Evolutionary conservation across 2,888 invertebrate genomes (phyloP).

Genomic region (Cerceris rybyensis): DNA sequence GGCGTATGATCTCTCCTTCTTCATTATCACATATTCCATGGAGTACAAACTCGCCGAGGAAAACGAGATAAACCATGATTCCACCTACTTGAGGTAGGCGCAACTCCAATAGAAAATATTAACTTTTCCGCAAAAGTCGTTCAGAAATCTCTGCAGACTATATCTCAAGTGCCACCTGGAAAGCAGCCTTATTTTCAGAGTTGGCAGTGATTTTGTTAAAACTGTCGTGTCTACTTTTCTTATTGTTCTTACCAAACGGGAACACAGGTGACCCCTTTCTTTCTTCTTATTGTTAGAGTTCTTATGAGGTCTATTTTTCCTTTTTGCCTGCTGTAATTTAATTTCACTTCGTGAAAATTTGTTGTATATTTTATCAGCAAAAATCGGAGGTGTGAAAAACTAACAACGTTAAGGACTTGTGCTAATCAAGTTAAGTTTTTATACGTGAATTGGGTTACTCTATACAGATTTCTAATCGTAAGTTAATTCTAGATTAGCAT

Average conservation of each 20-base stretch:
- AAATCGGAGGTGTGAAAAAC: no score
- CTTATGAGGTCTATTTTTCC: not conserved
- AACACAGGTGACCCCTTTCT: constrained; percentile 8
- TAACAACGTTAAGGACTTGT: no score
- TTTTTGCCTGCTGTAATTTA: not conserved
- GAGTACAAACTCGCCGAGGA: constrained; percentile 42
- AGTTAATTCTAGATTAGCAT: no score
- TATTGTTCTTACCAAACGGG: not conserved
- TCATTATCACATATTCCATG: constrained; percentile 58
- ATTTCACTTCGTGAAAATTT: no score
- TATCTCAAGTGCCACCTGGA: constrained; percentile 47
- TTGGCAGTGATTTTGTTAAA: constrained; percentile 40
- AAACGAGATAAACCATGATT: constrained; percentile 65
- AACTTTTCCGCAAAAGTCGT: constrained; percentile 67
- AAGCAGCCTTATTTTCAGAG: constrained; percentile 54
- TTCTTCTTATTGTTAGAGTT: not conserved
- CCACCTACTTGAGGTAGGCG: constrained; percentile 48
- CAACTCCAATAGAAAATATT: constrained; percentile 70
- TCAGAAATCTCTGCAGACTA: constrained; percentile 66
- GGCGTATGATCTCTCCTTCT: constrained; percentile 40
- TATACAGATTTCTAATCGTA: no score
- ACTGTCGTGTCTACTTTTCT: not conserved
- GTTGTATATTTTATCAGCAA: no score
- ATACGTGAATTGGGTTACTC: no score
- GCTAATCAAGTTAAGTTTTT: no score